Evolutionary conservation across 1,140 invertebrate genomes (phyloP).

Genomic region (Calliphora vicina): DNA sequence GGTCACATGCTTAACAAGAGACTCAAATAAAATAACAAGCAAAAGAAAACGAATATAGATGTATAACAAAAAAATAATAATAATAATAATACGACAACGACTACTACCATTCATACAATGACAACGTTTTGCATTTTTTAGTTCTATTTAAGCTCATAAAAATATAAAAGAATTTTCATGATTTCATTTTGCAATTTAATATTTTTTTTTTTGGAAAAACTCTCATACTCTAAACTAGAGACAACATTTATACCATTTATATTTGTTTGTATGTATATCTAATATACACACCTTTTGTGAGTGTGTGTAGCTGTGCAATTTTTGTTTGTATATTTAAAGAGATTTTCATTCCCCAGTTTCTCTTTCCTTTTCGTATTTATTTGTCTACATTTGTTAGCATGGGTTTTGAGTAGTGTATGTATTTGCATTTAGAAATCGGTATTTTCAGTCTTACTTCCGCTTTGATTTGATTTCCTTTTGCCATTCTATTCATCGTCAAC

Average conservation of each 20-base stretch:
- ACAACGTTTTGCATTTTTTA: neutral
- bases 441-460: constrained; percentile 10
- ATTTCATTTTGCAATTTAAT: constrained; percentile 35
- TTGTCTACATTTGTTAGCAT: too few relatives aligned
- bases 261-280: neutral
- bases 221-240: neutral
- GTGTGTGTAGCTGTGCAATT: neutral
- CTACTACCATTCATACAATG: constrained; percentile 4
- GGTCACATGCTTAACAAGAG: neutral
- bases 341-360: neutral
- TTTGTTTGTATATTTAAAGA: neutral
- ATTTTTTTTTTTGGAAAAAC: neutral
- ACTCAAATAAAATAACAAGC: neutral
- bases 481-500: constrained; percentile 3
- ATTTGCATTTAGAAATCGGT: constrained; percentile 13
- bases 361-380: too few relatives aligned
- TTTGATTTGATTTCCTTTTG: constrained; percentile 33
- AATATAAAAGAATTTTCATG: constrained; percentile 33
- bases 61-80: neutral
- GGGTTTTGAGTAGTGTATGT: neutral
- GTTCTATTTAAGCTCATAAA: constrained; percentile 25
- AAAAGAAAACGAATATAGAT: neutral
- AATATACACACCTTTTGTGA: neutral
- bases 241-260: neutral
- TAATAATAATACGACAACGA: neutral